These are phyloP conservation scores for Aethes cnicana DNA, from an alignment of 2,888 invertebrate species.

Conservation along the genomic window DNA sequence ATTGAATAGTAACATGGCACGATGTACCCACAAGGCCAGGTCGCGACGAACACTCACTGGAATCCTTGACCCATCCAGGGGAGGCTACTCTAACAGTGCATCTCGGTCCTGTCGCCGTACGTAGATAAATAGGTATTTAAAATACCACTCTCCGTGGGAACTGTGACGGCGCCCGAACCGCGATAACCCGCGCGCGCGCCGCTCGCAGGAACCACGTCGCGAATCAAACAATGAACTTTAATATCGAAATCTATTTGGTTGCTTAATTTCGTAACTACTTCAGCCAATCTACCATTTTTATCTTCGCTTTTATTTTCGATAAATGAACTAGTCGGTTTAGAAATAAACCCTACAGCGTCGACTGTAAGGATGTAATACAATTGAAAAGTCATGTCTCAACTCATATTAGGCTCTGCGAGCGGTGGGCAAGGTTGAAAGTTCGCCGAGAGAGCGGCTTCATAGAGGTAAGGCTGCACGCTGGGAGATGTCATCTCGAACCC, in stretches of 20 bases:
- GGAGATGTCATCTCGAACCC: constrained; percentile 79
- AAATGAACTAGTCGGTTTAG: constrained; percentile 54
- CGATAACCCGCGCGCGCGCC: constrained; percentile 60
- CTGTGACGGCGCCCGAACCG: constrained; percentile 68
- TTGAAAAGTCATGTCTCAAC: constrained; percentile 23
- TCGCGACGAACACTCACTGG: constrained; percentile 71
- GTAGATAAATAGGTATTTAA: constrained; percentile 79
- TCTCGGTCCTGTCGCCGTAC: constrained; percentile 74
- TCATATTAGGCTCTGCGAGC: constrained; percentile 46
- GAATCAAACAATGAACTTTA: constrained; percentile 73
- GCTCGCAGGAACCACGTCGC: constrained; percentile 49
- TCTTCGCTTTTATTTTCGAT: constrained; percentile 74
- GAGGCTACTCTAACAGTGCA: constrained; percentile 76
- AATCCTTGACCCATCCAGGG: constrained; percentile 82
- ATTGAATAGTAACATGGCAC: constrained; percentile 67
- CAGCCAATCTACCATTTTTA: constrained; percentile 64
- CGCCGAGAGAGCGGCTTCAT: constrained; percentile 44
- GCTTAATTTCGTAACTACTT: constrained; percentile 73
- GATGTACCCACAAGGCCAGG: constrained; percentile 73
- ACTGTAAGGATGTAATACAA: constrained; percentile 41
- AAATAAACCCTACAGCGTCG: constrained; percentile 56
- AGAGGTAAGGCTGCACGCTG: constrained; percentile 74
- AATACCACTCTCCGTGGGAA: constrained; percentile 79
- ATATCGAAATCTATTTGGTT: constrained; percentile 74
- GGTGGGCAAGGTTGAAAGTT: constrained; percentile 37